phyloP scores from a whole-genome alignment of 2,888 invertebrate genomes.

The Blera fallax region DNA sequence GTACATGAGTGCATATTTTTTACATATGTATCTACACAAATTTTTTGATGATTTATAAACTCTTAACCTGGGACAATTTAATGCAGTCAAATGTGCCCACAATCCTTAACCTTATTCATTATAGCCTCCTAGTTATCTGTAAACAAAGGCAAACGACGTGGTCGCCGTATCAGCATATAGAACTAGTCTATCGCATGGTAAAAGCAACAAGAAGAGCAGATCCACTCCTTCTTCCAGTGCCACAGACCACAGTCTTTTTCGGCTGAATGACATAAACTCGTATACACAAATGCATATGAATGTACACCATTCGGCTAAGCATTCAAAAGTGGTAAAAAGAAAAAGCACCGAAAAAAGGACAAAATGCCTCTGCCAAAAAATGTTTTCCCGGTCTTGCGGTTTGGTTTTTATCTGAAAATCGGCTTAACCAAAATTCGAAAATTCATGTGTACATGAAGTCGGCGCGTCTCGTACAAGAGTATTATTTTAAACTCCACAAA shows the following conservation, averaged over 20 bases:
- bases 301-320: slow-evolving; percentile 28
- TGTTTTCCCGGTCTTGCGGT: slow-evolving; percentile 56
- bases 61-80: neutral
- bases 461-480: slow-evolving; percentile 23
- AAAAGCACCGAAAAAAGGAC: neutral
- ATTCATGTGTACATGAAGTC: slow-evolving; percentile 9
- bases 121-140: slow-evolving; percentile 31
- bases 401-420: slow-evolving; percentile 66
- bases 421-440: slow-evolving; percentile 63
- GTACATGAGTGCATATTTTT: no score
- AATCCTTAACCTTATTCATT: slow-evolving; percentile 24
- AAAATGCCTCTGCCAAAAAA: slow-evolving; percentile 62
- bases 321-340: slow-evolving; percentile 31
- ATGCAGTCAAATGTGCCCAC: neutral
- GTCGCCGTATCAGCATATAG: slow-evolving; percentile 22
- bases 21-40: no score
- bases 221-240: slow-evolving; percentile 6
- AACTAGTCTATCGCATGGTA: slow-evolving; percentile 25
- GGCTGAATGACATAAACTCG: neutral
- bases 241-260: slow-evolving; percentile 21
- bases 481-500: slow-evolving; percentile 19
- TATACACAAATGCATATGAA: neutral
- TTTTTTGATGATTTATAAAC: neutral
- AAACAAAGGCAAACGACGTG: slow-evolving; percentile 29
- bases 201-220: slow-evolving; percentile 51